Percentiles rank a stretch among this genome's conserved stretches.
These are phyloP conservation scores for Hirtodrosophila alboralis DNA, from an alignment of 2,888 invertebrate species.

Conservation along the genomic window DNA sequence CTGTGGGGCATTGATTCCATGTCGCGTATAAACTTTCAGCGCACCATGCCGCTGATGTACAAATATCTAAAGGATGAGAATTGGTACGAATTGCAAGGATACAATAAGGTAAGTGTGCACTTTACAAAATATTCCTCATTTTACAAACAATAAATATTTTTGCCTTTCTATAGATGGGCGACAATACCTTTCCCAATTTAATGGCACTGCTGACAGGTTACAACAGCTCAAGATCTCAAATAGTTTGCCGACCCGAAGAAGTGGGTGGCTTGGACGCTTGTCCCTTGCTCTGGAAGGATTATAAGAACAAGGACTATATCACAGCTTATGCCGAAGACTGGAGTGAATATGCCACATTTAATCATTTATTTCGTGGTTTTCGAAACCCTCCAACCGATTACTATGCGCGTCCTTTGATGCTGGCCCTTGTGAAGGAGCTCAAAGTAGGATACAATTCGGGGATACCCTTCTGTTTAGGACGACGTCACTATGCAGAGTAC, in stretches of 20 bases:
- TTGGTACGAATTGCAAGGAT: conserved; percentile 90
- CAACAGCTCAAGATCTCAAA: conserved; percentile 84
- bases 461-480: conserved; percentile 86
- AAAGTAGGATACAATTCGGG: conserved; percentile 84
- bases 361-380: conserved; percentile 88
- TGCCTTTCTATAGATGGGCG: conserved; percentile 86
- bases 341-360: conserved; percentile 87
- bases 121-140: not conserved
- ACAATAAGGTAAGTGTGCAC: conserved; percentile 85
- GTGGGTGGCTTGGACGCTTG: conserved; percentile 88
- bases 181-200: conserved; percentile 95
- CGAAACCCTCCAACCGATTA: conserved; percentile 90
- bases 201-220: conserved; percentile 92
- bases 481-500: conserved; percentile 87
- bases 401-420: conserved; percentile 89
- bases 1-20: conserved; percentile 93
- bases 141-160: not conserved
- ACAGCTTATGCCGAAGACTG: conserved; percentile 93
- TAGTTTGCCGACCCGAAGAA: conserved; percentile 84
- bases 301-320: conserved; percentile 88
- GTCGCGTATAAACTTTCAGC: conserved; percentile 90
- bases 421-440: conserved; percentile 87
- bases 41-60: conserved; percentile 89
- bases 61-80: conserved; percentile 87
- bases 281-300: conserved; percentile 91